Evolutionary conservation across 1,140 invertebrate species (phyloP).

Genomic region (Maniola jurtina): DNA sequence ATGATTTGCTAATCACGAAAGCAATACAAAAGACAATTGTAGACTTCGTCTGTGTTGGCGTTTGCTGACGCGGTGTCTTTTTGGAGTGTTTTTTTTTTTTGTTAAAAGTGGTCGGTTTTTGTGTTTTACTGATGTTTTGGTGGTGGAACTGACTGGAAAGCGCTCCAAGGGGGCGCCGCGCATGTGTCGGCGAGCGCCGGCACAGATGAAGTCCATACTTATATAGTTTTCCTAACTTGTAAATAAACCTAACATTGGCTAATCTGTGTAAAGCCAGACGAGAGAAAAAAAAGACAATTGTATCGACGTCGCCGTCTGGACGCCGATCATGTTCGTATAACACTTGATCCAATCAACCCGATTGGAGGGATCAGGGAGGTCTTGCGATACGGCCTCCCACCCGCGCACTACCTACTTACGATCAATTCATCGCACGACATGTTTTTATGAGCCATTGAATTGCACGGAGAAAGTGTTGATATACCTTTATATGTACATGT

Average conservation of each 20-base stretch:
- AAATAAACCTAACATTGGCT: too few species aligned
- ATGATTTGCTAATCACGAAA: constrained; percentile 10
- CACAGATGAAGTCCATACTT: too few species aligned
- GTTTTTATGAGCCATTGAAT: constrained; percentile 39
- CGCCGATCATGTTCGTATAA: constrained; percentile 67
- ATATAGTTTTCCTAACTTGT: too few species aligned
- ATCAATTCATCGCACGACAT: constrained; percentile 53
- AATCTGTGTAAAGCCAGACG: too few species aligned
- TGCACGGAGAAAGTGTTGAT: constrained; percentile 19
- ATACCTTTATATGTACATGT: constrained; percentile 35
- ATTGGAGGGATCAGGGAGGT: constrained; percentile 62
- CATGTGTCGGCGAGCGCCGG: too few species aligned
- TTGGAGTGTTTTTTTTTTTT: too few species aligned
- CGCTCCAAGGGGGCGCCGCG: too few species aligned
- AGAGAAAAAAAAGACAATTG: constrained; percentile 60
- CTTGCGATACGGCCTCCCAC: constrained; percentile 46
- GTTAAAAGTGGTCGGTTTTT: too few species aligned
- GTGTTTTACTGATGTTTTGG: too few species aligned
- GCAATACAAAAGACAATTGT: constrained; percentile 47
- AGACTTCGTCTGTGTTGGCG: too few species aligned
- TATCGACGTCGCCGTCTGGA: constrained; percentile 65
- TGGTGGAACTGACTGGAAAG: too few species aligned
- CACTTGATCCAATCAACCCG: constrained; percentile 73
- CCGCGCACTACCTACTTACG: constrained; percentile 37
- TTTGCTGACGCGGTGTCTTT: too few species aligned